Evolutionary conservation across 1,140 invertebrate species (phyloP), one percentile per base, ranked within the genome.

Genomic region (Daktulosphaira vitifoliae): DNA sequence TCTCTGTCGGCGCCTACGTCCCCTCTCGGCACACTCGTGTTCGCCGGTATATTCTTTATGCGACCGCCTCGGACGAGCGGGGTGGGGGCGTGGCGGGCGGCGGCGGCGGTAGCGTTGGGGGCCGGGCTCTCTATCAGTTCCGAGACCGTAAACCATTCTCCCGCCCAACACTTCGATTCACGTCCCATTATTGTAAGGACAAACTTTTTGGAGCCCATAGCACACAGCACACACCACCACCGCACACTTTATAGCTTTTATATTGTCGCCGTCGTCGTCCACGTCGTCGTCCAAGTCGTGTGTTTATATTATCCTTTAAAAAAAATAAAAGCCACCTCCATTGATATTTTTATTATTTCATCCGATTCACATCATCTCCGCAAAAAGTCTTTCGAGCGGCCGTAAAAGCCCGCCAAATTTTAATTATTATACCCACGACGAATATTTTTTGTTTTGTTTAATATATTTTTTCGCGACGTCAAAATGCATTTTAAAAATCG

Each of bases 91-190:
- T 5, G 5, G 39, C 7, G 39, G 39, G 0, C 38, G 54, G 54
- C 37, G 38, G 39, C n/a, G 54, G 39, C 54, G 54, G 54, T 46
- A 46, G 54, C 54, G 42, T 38, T 44, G 54, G 54, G 54, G 54
- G 54, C 54, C 54, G 54, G 54, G 38, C 54, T 59, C 54, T 59
- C 54, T 59, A 59, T 59, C 54, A 59, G 54, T 59, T 29, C 54
- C 54, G 54, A 59, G 54, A 59, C 54, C 54, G 54, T 59, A 59
- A 59, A 59, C 54, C 54, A 59, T 59, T 59, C 54, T 59, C 54
- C 54, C 54, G 54, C 54, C 54, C 54, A 59, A 59, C 54, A 59
- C 54, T 59, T 59, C 54, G 54, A 59, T 59, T 59, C 54, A 29
- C 54, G 54, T 59, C 54, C 54, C 54, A 59, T 59, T 59, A 59